Conservation (phyloP, 2,888 invertebrate species). For the Pilophorus perplexus region DNA sequence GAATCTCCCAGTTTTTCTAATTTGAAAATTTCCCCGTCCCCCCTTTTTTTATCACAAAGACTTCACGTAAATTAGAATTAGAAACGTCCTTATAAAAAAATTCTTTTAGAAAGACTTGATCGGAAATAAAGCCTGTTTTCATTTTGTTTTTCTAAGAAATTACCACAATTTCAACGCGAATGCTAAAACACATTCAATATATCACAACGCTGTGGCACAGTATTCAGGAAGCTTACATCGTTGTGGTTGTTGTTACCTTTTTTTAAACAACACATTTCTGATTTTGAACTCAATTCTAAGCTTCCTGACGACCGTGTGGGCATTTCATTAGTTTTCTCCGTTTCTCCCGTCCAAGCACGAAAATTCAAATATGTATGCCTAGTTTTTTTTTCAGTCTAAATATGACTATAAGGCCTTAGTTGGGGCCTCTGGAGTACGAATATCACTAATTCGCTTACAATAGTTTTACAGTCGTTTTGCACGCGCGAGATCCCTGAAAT, state of each 20-base stretch:
- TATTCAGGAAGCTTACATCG: no score
- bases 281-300: constrained; percentile 7
- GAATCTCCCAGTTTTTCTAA: no score
- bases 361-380: no score
- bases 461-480: constrained; percentile 24
- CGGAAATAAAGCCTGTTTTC: constrained; percentile 3
- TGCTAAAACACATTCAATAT: constrained; percentile 45
- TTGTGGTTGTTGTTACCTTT: no score
- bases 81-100: constrained; percentile 7
- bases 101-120: constrained; percentile 10
- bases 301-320: no score
- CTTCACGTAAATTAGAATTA: no score
- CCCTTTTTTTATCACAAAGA: no score
- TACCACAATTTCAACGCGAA: constrained; percentile 23
- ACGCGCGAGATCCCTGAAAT: constrained; percentile 9
- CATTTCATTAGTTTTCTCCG: no score
- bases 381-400: constrained; percentile 30
- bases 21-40: no score
- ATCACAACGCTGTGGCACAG: no score
- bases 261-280: constrained; percentile 1
- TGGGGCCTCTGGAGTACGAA: constrained; percentile 30
- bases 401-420: constrained; percentile 24
- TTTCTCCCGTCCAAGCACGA: no score
- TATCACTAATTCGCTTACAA: constrained; percentile 23
- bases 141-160: background rate